A percentile compares a stretch with the other conserved stretches of the same genome.
These are phyloP conservation scores for Actenoides hombroni DNA, from an alignment of 2,113 vertebrate genomes.

Conservation along the genomic window DNA sequence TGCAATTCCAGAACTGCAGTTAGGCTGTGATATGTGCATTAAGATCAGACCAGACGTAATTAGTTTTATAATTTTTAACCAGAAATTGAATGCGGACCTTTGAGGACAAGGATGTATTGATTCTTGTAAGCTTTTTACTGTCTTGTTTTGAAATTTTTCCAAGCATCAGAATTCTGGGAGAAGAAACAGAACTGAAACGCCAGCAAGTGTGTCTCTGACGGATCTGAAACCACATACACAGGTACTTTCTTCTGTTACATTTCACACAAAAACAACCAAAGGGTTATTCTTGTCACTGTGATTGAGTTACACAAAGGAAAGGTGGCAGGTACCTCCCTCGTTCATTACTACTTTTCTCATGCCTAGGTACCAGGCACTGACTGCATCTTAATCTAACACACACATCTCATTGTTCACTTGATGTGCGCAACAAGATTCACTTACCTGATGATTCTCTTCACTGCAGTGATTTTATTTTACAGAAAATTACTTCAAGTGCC, in stretches of 20 bases:
- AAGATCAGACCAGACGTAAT: background rate
- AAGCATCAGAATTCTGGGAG: background rate
- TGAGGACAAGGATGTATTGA: slow-evolving; percentile 23
- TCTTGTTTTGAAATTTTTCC: slow-evolving; percentile 29
- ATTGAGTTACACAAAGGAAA: background rate
- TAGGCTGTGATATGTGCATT: background rate
- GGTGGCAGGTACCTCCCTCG: background rate
- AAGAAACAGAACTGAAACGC: background rate
- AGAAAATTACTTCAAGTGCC: background rate
- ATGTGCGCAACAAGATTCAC: background rate
- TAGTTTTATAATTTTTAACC: background rate
- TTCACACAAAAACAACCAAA: background rate
- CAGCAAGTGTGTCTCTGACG: background rate
- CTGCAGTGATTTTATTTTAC: background rate
- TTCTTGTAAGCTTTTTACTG: slow-evolving; percentile 5
- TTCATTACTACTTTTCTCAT: background rate
- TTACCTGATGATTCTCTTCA: background rate
- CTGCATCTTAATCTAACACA: background rate
- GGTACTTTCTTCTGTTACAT: background rate
- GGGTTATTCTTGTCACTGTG: background rate
- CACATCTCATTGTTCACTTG: background rate
- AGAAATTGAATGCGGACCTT: background rate
- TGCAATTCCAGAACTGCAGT: background rate
- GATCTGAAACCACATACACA: background rate
- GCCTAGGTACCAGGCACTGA: background rate